Conservation (phyloP, 2,797 vertebrate species). For the Argentina silus region DNA sequence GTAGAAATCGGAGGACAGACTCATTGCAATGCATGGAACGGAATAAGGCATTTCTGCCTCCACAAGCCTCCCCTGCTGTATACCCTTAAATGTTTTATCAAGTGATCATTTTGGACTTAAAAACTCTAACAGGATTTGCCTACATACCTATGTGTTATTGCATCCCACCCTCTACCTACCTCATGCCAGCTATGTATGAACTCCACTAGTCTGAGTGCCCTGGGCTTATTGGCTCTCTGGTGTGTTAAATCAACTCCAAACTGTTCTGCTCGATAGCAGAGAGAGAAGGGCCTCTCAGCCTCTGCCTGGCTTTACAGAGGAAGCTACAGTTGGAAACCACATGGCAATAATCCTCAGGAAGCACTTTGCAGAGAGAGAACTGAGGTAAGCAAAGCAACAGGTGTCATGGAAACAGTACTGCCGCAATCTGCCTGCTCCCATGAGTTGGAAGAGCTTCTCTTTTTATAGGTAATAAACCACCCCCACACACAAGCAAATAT, state of each 20-base stretch:
- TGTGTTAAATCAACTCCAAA: neutral
- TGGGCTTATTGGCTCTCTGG: neutral
- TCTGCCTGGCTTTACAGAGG: constrained; percentile 15
- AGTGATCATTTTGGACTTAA: no score
- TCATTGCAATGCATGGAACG: no score
- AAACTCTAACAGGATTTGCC: no score
- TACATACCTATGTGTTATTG: no score
- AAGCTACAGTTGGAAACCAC: constrained; percentile 27
- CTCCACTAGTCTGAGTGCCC: neutral
- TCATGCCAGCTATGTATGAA: neutral
- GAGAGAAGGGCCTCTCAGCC: neutral
- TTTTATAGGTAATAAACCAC: constrained; percentile 30
- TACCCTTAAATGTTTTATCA: no score
- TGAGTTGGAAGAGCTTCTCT: constrained; percentile 9
- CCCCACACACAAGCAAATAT: constrained; percentile 25
- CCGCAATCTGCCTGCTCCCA: constrained; percentile 17
- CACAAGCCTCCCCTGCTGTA: no score
- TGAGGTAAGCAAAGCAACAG: constrained; percentile 3
- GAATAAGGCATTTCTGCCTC: no score
- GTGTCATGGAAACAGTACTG: constrained; percentile 40
- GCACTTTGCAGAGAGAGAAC: constrained; percentile 9
- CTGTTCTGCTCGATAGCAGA: neutral
- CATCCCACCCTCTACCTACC: neutral
- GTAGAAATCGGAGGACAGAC: no score
- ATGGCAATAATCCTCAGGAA: constrained; percentile 24